Conservation (phyloP, 2,113 vertebrate genomes). For the Ophiodon elongatus region DNA sequence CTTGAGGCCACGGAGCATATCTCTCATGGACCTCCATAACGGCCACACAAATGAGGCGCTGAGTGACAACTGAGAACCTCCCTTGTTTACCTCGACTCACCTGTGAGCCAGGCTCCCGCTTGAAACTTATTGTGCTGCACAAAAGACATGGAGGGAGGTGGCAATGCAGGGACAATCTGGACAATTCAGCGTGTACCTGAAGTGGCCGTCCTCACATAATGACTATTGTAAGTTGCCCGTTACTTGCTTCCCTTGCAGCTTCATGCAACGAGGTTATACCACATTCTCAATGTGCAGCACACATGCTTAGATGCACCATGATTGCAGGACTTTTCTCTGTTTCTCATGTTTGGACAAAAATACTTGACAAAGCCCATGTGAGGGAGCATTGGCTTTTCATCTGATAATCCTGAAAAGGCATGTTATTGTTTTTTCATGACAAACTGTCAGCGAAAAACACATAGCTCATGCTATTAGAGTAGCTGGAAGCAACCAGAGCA, state of each 20-base stretch:
- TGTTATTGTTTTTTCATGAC: background rate
- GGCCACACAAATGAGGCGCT: conserved; percentile 9
- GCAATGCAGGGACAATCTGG: background rate
- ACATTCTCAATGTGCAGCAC: background rate
- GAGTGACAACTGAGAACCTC: conserved; percentile 20
- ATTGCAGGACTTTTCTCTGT: background rate
- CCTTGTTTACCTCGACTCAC: conserved; percentile 43
- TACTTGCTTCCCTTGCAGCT: conserved; percentile 32
- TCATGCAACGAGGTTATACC: background rate
- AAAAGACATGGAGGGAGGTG: background rate
- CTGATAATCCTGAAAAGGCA: background rate
- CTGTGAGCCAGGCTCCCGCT: background rate
- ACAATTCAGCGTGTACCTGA: conserved; percentile 9
- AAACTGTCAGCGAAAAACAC: conserved; percentile 2
- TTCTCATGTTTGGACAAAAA: background rate
- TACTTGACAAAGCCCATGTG: background rate
- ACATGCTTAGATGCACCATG: background rate
- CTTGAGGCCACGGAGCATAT: conserved; percentile 23
- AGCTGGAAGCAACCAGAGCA: conserved; percentile 24
- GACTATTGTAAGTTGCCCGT: conserved; percentile 30
- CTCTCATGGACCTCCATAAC: conserved; percentile 16
- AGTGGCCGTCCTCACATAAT: conserved; percentile 51
- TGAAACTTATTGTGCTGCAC: conserved; percentile 24
- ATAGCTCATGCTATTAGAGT: background rate
- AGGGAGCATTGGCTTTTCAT: background rate